Conservation (phyloP, 2,888 invertebrate species). For the Volucella inflata region DNA sequence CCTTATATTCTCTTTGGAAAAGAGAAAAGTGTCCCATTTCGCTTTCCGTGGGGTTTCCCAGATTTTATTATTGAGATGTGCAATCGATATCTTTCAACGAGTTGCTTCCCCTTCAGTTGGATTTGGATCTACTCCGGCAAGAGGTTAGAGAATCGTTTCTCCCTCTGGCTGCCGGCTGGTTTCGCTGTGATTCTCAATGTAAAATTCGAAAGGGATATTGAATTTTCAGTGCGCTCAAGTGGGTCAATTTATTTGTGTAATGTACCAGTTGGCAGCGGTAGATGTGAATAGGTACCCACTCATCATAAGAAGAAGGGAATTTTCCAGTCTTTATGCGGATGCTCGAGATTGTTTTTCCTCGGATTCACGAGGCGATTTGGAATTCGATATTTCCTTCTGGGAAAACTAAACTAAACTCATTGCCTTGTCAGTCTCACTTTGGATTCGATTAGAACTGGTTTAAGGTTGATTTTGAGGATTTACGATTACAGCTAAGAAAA, state of each 20-base stretch:
- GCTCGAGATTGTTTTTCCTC: constrained; percentile 33
- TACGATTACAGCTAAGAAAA: constrained; percentile 5
- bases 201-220: constrained; percentile 54
- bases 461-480: background rate
- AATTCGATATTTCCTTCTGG: background rate
- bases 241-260: constrained; percentile 67
- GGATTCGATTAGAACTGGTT: background rate
- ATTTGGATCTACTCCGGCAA: background rate
- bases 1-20: no score
- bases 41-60: constrained; percentile 42
- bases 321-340: no score
- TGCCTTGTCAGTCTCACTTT: no score
- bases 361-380: background rate
- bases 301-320: background rate
- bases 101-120: constrained; percentile 13
- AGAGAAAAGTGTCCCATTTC: constrained; percentile 24
- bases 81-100: constrained; percentile 65
- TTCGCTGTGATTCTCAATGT: constrained; percentile 41
- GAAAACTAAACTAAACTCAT: no score
- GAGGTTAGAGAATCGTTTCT: constrained; percentile 10
- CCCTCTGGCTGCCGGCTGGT: background rate
- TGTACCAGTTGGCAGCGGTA: background rate
- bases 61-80: constrained; percentile 63
- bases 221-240: constrained; percentile 67
- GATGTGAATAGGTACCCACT: background rate